Conservation (phyloP, 2,888 invertebrate genomes). For the Lamellibrachia columna region DNA sequence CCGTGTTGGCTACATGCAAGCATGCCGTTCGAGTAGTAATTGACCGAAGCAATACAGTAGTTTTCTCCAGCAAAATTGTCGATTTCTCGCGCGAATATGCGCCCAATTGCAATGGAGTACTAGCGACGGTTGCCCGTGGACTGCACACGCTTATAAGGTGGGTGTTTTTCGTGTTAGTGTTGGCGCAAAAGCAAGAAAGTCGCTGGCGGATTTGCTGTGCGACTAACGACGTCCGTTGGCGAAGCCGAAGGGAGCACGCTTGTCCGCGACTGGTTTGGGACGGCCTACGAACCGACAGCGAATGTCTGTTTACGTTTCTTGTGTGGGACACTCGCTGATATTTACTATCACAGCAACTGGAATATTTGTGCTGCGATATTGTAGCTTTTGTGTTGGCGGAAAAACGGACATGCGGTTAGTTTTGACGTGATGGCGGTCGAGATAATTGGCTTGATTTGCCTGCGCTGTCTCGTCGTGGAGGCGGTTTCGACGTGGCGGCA, state of each 20-base stretch:
- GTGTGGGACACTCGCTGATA: background rate
- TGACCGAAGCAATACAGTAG: conserved; percentile 1
- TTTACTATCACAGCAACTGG: background rate
- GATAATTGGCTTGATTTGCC: background rate
- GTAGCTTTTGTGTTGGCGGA: background rate
- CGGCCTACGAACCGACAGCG: background rate
- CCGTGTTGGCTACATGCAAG: conserved; percentile 12
- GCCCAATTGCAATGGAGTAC: conserved; percentile 1
- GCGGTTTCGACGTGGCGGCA: background rate
- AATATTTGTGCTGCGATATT: background rate
- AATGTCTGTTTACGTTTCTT: background rate
- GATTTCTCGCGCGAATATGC: background rate
- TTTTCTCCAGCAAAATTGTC: conserved; percentile 12
- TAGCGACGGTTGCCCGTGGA: background rate
- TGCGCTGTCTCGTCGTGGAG: background rate
- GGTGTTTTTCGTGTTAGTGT: background rate
- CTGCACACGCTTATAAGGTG: background rate
- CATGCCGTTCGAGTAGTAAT: conserved; percentile 16
- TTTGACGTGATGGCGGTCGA: background rate
- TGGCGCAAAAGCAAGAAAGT: background rate
- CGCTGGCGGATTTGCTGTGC: background rate
- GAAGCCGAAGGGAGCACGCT: background rate
- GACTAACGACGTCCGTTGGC: background rate
- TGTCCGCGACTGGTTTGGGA: background rate
- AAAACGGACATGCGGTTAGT: background rate